Base-by-base conservation (phyloP, 2,113 vertebrate genomes). In the Syngnathoides biaculeatus region DNA sequence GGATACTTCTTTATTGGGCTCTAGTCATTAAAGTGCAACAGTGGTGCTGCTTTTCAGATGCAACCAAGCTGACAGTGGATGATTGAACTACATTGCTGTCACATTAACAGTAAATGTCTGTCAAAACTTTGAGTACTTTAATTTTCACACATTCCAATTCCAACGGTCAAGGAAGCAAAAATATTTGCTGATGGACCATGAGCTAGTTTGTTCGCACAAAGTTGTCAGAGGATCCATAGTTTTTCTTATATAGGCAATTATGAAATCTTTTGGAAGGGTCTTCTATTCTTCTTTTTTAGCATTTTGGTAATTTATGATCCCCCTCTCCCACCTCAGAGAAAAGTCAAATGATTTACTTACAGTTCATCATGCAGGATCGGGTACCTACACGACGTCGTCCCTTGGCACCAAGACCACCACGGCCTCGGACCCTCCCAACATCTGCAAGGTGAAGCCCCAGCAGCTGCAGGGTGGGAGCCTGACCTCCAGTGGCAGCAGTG, bases 371-470 rank as follows among this genome's bases (percentile, higher is more conserved):
- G n/a, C 86, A 96, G 97, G 93, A 75, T 92, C 95, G 77, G 95
- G 94, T 66, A 99, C 97, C 47, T 98, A 98, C 26, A 99, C 96
- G 45, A 99, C 97, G 2, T 96, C 96, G 40, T 97, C 97, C 15
- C 90, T 97, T 69, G 94, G 94, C 88, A 98, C 97, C 0, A 99
- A 98, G 90, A 95, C 95, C 62, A 94, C 97, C 42, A 94, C 94
- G 24, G 95, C 95, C 12, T 97, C 96, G 0, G 97, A 99, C 79
- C 96, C 96, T 68, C 97, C 97, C 9, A 99, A 99, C 73, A 99
- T 99, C 82, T 99, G 97, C 81, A 98, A 99, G 89, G 97, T 99
- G 89, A 99, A 98, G 70, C 97, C 97, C 42, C 97, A 99, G 67
- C 97, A 98, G 75, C 75, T 99, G 70, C 97, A 99, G 84, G 93